Conservation (phyloP, 2,888 invertebrate genomes). For the Quadriops clusia region DNA sequence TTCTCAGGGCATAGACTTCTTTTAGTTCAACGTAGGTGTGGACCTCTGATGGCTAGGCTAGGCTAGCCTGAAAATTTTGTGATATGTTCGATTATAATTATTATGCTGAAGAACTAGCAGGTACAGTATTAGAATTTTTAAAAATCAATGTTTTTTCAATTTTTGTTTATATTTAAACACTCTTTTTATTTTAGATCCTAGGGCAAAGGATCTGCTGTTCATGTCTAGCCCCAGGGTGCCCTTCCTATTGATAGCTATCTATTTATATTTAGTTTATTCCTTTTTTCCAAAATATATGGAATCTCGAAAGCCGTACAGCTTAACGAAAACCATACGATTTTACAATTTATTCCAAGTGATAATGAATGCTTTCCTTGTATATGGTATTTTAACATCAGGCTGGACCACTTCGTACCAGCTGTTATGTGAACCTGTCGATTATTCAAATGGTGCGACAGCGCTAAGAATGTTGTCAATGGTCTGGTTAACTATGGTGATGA, state of each 20-base stretch:
- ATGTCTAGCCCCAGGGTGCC: too few species aligned
- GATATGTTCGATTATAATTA: too few species aligned
- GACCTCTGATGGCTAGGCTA: too few species aligned
- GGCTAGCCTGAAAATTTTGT: too few species aligned
- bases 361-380: conserved; percentile 52
- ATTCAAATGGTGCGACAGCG: conserved; percentile 48
- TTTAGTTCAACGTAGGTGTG: too few species aligned
- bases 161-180: too few species aligned
- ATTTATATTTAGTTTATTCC: conserved; percentile 39
- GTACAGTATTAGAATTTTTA: too few species aligned
- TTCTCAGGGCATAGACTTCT: too few species aligned
- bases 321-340: conserved; percentile 52
- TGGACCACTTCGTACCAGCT: conserved; percentile 47
- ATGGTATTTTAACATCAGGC: conserved; percentile 53
- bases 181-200: conserved; percentile 31
- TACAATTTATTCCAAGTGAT: conserved; percentile 76
- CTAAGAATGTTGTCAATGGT: conserved; percentile 39
- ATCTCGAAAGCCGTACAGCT: conserved; percentile 49
- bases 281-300: conserved; percentile 55
- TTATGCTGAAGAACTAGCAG: conserved; percentile 6
- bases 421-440: conserved; percentile 62
- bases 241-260: conserved; percentile 37
- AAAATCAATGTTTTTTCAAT: too few species aligned
- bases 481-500: conserved; percentile 53
- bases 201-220: conserved; percentile 3